Conservation (phyloP, 1,140 invertebrate genomes). For the Papilio helenus region DNA sequence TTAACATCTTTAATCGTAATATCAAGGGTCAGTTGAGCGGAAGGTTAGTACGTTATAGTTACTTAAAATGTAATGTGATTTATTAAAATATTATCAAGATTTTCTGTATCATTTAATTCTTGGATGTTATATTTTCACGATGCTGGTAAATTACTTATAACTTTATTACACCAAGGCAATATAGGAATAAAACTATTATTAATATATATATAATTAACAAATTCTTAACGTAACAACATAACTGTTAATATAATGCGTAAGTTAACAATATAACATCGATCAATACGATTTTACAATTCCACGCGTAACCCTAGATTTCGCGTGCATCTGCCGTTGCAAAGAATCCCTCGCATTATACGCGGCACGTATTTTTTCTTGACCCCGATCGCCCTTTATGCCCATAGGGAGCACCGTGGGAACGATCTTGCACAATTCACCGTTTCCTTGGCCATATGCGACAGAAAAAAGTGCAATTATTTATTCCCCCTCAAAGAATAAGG, state of each 20-base stretch:
- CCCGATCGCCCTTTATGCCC: slow-evolving; percentile 74
- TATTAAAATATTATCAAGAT: no score
- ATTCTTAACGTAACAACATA: neutral
- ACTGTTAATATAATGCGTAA: neutral
- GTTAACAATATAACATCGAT: slow-evolving; percentile 57
- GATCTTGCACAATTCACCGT: slow-evolving; percentile 76
- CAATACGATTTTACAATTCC: slow-evolving; percentile 69
- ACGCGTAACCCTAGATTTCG: slow-evolving; percentile 73
- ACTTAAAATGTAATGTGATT: no score
- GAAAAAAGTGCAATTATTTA: slow-evolving; percentile 83
- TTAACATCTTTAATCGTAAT: no score
- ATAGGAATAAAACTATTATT: slow-evolving; percentile 1
- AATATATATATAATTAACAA: neutral
- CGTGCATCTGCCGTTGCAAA: slow-evolving; percentile 76
- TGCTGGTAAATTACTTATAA: no score
- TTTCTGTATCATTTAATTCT: no score
- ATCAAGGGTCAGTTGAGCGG: no score
- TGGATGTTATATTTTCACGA: no score
- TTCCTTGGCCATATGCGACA: slow-evolving; percentile 82
- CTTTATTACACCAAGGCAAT: neutral
- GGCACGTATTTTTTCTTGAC: slow-evolving; percentile 81
- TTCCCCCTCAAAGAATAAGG: slow-evolving; percentile 80
- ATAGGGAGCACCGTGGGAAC: slow-evolving; percentile 80
- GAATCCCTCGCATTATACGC: slow-evolving; percentile 73
- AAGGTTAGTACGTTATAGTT: no score